phyloP scores from a whole-genome alignment of 2,888 invertebrate genomes.

The Neocrepidodera transversa region DNA sequence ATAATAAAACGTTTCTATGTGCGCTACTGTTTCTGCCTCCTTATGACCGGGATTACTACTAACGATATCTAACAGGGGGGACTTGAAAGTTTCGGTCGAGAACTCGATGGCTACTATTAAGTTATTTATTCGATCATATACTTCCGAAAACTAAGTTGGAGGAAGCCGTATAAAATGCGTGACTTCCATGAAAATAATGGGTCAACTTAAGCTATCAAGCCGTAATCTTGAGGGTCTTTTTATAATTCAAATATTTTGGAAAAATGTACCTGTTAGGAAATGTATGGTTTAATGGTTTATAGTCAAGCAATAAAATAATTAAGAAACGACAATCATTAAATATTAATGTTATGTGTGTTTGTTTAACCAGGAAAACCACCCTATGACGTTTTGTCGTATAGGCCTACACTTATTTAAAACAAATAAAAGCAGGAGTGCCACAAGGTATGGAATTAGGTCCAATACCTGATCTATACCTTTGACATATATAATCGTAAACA shows the following conservation, averaged over 20 bases:
- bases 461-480: no score
- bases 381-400: no score
- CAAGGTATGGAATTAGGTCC: no score
- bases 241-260: slow-evolving; percentile 9
- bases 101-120: slow-evolving; percentile 41
- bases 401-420: no score
- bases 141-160: slow-evolving; percentile 20
- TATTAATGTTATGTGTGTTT: no score
- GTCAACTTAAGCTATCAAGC: slow-evolving; percentile 3
- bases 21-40: slow-evolving; percentile 30
- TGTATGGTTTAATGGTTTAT: slow-evolving; percentile 5
- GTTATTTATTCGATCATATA: slow-evolving; percentile 41
- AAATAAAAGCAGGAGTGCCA: no score
- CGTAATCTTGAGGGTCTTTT: slow-evolving; percentile 7
- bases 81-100: slow-evolving; percentile 40
- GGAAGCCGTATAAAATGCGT: slow-evolving; percentile 17
- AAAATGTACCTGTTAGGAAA: slow-evolving; percentile 7
- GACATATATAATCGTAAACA: no score
- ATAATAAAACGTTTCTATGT: no score
- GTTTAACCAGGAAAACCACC: no score
- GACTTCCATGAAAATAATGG: slow-evolving; percentile 13
- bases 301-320: slow-evolving; percentile 14
- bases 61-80: slow-evolving; percentile 49
- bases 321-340: not conserved
- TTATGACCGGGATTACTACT: slow-evolving; percentile 51